Conservation (phyloP, 2,113 vertebrate genomes). For the Epinephelus cyanopodus region DNA sequence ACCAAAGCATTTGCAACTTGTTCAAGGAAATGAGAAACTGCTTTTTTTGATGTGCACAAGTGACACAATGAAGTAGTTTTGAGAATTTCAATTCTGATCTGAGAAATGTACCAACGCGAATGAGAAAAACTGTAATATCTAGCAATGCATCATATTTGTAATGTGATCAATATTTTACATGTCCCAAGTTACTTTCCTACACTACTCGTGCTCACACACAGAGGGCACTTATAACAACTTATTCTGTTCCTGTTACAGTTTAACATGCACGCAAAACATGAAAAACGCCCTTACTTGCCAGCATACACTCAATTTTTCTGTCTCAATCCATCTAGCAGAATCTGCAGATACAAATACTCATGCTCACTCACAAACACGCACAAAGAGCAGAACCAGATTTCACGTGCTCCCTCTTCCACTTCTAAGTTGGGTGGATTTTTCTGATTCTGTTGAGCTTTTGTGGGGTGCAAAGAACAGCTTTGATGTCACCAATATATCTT, state of each 20-base stretch:
- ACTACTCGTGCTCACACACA: too few species aligned
- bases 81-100: too few species aligned
- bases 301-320: not conserved
- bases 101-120: too few species aligned
- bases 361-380: slow-evolving; percentile 9
- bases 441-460: slow-evolving; percentile 65
- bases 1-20: not conserved
- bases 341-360: not conserved
- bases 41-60: not conserved
- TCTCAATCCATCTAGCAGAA: not conserved
- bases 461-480: slow-evolving; percentile 69
- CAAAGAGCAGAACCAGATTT: slow-evolving; percentile 34
- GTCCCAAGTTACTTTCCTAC: too few species aligned
- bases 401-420: not conserved
- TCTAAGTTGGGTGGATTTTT: slow-evolving; percentile 55
- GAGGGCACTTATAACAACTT: too few species aligned
- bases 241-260: not conserved
- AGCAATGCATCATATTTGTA: not conserved
- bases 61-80: not conserved
- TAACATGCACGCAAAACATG: not conserved
- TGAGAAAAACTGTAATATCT: too few species aligned
- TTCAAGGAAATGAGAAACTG: not conserved
- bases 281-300: not conserved
- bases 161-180: not conserved
- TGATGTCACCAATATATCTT: slow-evolving; percentile 81